Conservation (phyloP, 1,140 invertebrate genomes). For the Drosophila willistoni region DNA sequence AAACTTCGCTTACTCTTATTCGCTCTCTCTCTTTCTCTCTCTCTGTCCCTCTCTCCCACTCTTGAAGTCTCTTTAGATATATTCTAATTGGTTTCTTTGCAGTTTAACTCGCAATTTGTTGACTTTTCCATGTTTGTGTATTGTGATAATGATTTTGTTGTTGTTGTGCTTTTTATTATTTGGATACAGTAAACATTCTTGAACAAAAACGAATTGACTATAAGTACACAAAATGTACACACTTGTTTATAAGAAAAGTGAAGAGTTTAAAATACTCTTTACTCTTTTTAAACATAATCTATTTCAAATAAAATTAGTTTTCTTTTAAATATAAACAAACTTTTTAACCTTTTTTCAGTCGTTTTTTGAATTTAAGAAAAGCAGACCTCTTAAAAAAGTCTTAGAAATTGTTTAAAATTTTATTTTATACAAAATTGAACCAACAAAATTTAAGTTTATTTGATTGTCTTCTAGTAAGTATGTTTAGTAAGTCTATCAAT, state of each 20-base stretch:
- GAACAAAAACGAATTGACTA: not conserved
- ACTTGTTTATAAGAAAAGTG: not conserved
- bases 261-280: not conserved
- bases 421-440: no score
- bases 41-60: conserved; percentile 19
- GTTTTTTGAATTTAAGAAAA: no score
- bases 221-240: not conserved
- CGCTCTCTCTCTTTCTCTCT: conserved; percentile 12
- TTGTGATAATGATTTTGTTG: conserved; percentile 60
- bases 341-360: no score
- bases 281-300: no score
- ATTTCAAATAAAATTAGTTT: no score
- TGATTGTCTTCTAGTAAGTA: no score
- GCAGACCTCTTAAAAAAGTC: no score
- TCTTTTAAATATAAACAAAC: no score
- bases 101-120: conserved; percentile 72
- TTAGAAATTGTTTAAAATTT: no score
- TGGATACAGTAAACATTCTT: conserved; percentile 32
- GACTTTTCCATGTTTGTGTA: conserved; percentile 60
- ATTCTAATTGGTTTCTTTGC: conserved; percentile 74
- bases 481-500: no score
- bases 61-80: conserved; percentile 30
- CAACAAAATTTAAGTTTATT: no score
- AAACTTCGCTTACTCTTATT: not conserved
- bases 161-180: conserved; percentile 19